These are phyloP conservation scores for Rana temporaria DNA, from an alignment of 2,113 vertebrate genomes.

Conservation along the genomic window DNA sequence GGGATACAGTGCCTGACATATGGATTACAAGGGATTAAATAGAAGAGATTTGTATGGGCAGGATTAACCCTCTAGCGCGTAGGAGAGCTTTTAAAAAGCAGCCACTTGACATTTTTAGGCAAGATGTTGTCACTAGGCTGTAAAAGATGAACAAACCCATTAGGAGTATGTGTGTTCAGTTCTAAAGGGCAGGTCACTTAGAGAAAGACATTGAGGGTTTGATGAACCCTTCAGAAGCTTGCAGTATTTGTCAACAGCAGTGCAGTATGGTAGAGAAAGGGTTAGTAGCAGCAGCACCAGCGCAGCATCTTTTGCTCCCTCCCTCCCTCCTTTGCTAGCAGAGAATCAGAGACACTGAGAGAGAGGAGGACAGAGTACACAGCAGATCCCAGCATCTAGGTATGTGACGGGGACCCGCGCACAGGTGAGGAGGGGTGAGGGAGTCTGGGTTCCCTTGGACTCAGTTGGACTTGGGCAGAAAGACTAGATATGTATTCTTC, in stretches of 20 bases:
- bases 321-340: conserved; percentile 35
- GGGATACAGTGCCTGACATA: conserved; percentile 23
- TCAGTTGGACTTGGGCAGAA: background rate
- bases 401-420: background rate
- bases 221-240: background rate
- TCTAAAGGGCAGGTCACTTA: background rate
- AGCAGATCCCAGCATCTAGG: background rate
- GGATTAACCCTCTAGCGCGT: conserved; percentile 17
- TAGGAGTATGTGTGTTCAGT: background rate
- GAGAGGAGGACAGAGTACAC: conserved; percentile 27
- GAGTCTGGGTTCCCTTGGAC: background rate
- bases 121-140: background rate
- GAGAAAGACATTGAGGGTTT: background rate
- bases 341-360: conserved; percentile 43
- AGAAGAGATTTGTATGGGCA: conserved; percentile 33
- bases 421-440: conserved; percentile 8
- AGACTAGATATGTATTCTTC: background rate
- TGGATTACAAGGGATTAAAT: conserved; percentile 52
- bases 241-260: conserved; percentile 7
- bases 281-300: conserved; percentile 29
- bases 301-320: conserved; percentile 35
- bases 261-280: conserved; percentile 18
- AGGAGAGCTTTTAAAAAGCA: background rate
- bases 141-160: background rate
- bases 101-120: background rate